A percentile compares a stretch with the other conserved stretches of the same genome.
These are phyloP conservation scores for Macrophya annulata DNA, from an alignment of 2,888 invertebrate genomes.

Conservation along the genomic window DNA sequence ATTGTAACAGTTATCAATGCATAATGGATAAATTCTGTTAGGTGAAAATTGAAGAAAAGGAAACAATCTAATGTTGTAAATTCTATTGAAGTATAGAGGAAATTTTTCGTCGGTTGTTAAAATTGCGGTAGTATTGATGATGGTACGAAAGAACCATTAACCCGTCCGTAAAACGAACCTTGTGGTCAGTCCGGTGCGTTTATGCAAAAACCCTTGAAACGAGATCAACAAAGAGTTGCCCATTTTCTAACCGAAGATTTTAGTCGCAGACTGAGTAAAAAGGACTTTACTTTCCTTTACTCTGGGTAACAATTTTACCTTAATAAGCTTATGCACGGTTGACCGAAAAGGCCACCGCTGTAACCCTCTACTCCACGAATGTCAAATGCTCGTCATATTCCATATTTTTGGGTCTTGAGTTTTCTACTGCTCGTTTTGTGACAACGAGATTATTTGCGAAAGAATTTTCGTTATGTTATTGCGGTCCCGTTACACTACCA, in stretches of 20 bases:
- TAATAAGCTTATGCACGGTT: slow-evolving; percentile 78
- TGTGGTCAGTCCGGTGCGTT: slow-evolving; percentile 49
- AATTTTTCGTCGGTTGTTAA: slow-evolving; percentile 54
- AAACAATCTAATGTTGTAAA: slow-evolving; percentile 57
- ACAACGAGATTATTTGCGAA: slow-evolving; percentile 74
- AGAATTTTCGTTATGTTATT: slow-evolving; percentile 69
- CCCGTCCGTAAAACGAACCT: slow-evolving; percentile 20
- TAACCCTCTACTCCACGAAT: slow-evolving; percentile 68
- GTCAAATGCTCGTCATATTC: slow-evolving; percentile 77
- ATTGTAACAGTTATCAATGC: background rate
- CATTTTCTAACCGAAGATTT: slow-evolving; percentile 45
- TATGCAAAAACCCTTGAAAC: slow-evolving; percentile 55
- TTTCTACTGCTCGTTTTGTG: slow-evolving; percentile 62
- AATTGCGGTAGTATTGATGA: slow-evolving; percentile 38
- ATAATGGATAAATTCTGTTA: background rate
- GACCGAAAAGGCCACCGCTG: slow-evolving; percentile 71
- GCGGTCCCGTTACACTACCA: slow-evolving; percentile 40
- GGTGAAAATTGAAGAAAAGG: slow-evolving; percentile 47
- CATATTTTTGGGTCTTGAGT: slow-evolving; percentile 66
- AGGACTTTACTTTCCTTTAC: slow-evolving; percentile 63
- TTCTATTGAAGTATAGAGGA: slow-evolving; percentile 65
- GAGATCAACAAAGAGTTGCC: slow-evolving; percentile 55
- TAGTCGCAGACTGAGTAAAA: slow-evolving; percentile 37
- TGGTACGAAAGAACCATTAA: slow-evolving; percentile 38
- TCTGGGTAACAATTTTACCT: slow-evolving; percentile 74